phyloP scores from a whole-genome alignment of 2,888 invertebrate genomes.

The Chydorus sphaericus region DNA sequence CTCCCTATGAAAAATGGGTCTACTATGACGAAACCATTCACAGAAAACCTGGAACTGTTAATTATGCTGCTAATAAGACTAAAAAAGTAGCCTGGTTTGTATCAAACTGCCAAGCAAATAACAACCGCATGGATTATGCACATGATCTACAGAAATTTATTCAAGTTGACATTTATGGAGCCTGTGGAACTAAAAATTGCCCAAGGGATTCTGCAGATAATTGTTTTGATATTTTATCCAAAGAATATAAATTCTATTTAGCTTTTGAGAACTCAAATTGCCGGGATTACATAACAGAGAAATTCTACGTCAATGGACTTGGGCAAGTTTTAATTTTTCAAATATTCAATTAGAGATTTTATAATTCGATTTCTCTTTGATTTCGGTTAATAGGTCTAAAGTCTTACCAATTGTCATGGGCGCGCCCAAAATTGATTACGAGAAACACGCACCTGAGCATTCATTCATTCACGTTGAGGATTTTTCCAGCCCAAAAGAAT shows the following conservation, averaged over 20 bases:
- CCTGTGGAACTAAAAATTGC: slow-evolving; percentile 72
- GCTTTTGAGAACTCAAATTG: slow-evolving; percentile 97
- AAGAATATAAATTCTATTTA: slow-evolving; percentile 89
- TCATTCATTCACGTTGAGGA: slow-evolving; percentile 94
- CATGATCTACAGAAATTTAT: slow-evolving; percentile 71
- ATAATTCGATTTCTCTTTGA: neutral
- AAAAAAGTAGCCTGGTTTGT: slow-evolving; percentile 94
- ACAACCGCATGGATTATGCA: slow-evolving; percentile 75
- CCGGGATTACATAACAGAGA: slow-evolving; percentile 88
- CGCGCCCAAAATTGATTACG: slow-evolving; percentile 80
- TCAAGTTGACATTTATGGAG: slow-evolving; percentile 78
- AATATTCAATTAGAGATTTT: neutral
- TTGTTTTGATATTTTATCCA: slow-evolving; percentile 79
- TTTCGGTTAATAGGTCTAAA: slow-evolving; percentile 46
- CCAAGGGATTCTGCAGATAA: slow-evolving; percentile 52
- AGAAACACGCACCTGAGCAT: slow-evolving; percentile 68
- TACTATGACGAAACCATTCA: slow-evolving; percentile 59
- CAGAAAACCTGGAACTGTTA: slow-evolving; percentile 43
- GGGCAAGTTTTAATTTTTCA: slow-evolving; percentile 41
- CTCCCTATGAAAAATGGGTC: slow-evolving; percentile 89
- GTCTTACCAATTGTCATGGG: slow-evolving; percentile 93
- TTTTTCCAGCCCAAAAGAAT: slow-evolving; percentile 68
- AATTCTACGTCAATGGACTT: slow-evolving; percentile 88
- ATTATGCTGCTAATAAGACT: slow-evolving; percentile 78
- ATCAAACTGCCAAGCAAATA: slow-evolving; percentile 87